Evolutionary conservation across 2,888 invertebrate genomes (phyloP).

Genomic region (Drosophila flavopinicola): DNA sequence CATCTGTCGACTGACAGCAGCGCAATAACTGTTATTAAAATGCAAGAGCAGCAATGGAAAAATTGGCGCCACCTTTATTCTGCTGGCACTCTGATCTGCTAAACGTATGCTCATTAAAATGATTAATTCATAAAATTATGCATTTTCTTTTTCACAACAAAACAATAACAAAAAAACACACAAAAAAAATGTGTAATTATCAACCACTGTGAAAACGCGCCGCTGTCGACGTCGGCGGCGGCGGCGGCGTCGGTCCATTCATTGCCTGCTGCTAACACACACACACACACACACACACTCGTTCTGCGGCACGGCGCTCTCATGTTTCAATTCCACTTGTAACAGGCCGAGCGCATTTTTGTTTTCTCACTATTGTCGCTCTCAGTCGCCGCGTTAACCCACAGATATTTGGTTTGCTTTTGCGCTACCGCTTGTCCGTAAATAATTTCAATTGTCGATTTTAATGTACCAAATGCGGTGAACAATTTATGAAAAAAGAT

Average conservation of each 20-base stretch:
- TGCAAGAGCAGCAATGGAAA: slow-evolving; percentile 15
- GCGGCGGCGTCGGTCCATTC: slow-evolving; percentile 50
- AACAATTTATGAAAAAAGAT: slow-evolving; percentile 37
- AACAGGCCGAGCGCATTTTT: slow-evolving; percentile 50
- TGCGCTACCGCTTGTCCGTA: slow-evolving; percentile 39
- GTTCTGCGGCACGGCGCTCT: slow-evolving; percentile 27
- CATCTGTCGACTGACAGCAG: slow-evolving; percentile 36
- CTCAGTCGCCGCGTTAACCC: slow-evolving; percentile 60
- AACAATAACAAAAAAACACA: slow-evolving; percentile 4
- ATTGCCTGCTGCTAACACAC: slow-evolving; percentile 33
- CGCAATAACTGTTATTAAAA: slow-evolving; percentile 73
- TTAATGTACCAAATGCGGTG: slow-evolving; percentile 25
- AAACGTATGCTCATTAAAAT: slow-evolving; percentile 68
- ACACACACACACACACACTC: slow-evolving; percentile 27
- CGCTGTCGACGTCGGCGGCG: slow-evolving; percentile 20
- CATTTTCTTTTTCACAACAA: slow-evolving; percentile 47
- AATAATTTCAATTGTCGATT: slow-evolving; percentile 46
- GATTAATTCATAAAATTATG: slow-evolving; percentile 66
- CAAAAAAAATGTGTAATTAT: slow-evolving; percentile 56
- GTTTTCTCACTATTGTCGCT: slow-evolving; percentile 38
- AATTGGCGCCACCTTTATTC: slow-evolving; percentile 47
- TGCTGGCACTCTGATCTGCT: slow-evolving; percentile 45
- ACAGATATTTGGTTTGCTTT: slow-evolving; percentile 64
- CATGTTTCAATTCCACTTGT: slow-evolving; percentile 72
- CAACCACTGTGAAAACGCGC: slow-evolving; percentile 60